Conservation (phyloP, 53 echinoderm and acorn worm genomes). For the Astropecten irregularis region DNA sequence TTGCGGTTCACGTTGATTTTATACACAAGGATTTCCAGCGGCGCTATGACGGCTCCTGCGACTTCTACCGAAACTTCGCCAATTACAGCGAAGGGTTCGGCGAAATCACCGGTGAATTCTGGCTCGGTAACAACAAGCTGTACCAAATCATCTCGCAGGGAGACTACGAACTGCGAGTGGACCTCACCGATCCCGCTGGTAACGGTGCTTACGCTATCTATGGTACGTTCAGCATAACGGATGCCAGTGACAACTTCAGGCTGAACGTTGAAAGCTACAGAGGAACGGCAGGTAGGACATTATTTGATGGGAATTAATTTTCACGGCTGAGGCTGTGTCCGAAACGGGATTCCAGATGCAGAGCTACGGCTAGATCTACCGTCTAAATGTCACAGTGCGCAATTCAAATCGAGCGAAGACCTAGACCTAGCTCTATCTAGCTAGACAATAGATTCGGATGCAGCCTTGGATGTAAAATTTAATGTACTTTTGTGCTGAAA, state of each 20-base stretch:
- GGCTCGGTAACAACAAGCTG: slow-evolving; percentile 41
- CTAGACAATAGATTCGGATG: too few species aligned
- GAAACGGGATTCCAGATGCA: too few species aligned
- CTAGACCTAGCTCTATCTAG: too few species aligned
- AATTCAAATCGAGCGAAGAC: too few species aligned
- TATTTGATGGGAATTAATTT: too few species aligned
- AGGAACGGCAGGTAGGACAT: slow-evolving; percentile 28
- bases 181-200: slow-evolving; percentile 31
- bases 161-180: slow-evolving; percentile 35
- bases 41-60: slow-evolving; percentile 22
- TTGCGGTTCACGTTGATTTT: too few species aligned
- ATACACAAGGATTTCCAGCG: slow-evolving; percentile 59
- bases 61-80: slow-evolving; percentile 37
- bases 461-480: too few species aligned
- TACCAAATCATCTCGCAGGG: not conserved
- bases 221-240: slow-evolving; percentile 19
- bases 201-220: slow-evolving; percentile 35
- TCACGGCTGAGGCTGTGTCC: too few species aligned
- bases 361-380: too few species aligned
- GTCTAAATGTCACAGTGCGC: too few species aligned
- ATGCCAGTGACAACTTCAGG: not conserved
- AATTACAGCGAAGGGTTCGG: slow-evolving; percentile 39
- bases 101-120: slow-evolving; percentile 26
- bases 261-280: slow-evolving; percentile 23
- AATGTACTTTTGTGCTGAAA: too few species aligned